phyloP scores from a whole-genome alignment of 2,797 vertebrate genomes.

The Tympanoctomys barrerae region DNA sequence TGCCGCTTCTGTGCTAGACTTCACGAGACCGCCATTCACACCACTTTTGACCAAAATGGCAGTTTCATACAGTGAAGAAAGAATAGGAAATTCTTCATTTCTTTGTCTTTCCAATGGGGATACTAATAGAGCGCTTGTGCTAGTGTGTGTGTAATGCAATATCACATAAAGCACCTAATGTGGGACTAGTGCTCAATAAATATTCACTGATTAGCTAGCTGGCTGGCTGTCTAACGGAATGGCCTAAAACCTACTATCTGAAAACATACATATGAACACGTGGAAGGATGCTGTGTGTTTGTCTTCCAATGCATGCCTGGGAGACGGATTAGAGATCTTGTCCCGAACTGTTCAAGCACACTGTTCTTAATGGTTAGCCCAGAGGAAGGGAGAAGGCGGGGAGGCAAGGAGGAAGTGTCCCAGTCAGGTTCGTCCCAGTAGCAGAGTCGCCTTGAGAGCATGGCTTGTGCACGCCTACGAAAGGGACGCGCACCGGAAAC shows the following conservation, averaged over 20 bases:
- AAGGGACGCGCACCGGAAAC: no score
- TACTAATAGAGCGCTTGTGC: neutral
- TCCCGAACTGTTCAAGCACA: neutral
- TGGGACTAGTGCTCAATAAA: neutral
- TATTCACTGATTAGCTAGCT: neutral
- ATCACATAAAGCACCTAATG: neutral
- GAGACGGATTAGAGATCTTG: neutral
- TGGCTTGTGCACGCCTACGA: fast-evolving
- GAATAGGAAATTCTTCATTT: neutral
- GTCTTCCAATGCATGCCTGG: neutral
- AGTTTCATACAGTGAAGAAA: neutral
- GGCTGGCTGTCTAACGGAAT: neutral
- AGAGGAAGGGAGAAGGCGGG: neutral
- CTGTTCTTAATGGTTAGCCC: neutral
- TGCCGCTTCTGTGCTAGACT: no score
- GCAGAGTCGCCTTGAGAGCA: neutral
- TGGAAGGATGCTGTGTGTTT: neutral
- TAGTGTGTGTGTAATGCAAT: neutral
- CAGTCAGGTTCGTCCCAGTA: neutral
- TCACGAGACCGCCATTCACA: neutral
- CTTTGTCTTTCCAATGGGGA: neutral
- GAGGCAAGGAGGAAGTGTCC: fast-evolving
- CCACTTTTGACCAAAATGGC: neutral
- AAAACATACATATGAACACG: neutral
- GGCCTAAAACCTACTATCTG: neutral